Conservation (phyloP, 2,888 invertebrate species). For the Ischnus inquisitorius region DNA sequence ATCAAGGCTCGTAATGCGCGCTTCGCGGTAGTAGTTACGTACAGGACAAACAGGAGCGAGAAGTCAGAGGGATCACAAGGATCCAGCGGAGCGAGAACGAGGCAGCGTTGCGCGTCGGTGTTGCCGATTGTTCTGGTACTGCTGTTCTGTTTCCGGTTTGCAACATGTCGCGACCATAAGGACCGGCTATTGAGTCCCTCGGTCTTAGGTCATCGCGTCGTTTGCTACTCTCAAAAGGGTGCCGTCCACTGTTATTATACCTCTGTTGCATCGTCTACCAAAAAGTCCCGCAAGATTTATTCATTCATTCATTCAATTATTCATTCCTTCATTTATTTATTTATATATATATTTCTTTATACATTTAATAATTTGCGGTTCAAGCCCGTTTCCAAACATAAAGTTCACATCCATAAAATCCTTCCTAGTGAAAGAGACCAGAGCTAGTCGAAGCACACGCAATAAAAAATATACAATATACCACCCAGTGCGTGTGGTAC, state of each 20-base stretch:
- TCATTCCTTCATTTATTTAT: too few species aligned
- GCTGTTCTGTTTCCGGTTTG: slow-evolving; percentile 17
- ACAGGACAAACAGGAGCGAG: slow-evolving; percentile 12
- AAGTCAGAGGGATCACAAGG: slow-evolving; percentile 22
- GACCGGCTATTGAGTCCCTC: background rate
- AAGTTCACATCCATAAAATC: too few species aligned
- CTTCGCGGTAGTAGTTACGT: slow-evolving; percentile 23
- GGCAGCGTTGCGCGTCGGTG: slow-evolving; percentile 11
- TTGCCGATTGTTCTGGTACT: background rate
- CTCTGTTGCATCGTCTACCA: background rate
- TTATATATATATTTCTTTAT: too few species aligned
- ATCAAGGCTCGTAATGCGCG: slow-evolving; percentile 61
- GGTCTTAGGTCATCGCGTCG: background rate
- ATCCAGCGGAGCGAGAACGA: slow-evolving; percentile 30
- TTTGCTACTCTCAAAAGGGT: background rate
- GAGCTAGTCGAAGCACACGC: too few species aligned
- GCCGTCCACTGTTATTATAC: background rate
- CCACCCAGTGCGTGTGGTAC: too few species aligned
- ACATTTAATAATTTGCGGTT: too few species aligned
- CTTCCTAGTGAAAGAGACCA: too few species aligned
- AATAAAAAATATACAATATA: too few species aligned
- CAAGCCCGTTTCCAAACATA: too few species aligned
- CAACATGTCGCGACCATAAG: background rate
- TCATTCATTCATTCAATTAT: too few species aligned
- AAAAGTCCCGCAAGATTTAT: background rate